Percentiles rank a stretch among this genome's conserved stretches.
Conservation (phyloP, 2,113 vertebrate genomes). For the Falcunculus frontatus region DNA sequence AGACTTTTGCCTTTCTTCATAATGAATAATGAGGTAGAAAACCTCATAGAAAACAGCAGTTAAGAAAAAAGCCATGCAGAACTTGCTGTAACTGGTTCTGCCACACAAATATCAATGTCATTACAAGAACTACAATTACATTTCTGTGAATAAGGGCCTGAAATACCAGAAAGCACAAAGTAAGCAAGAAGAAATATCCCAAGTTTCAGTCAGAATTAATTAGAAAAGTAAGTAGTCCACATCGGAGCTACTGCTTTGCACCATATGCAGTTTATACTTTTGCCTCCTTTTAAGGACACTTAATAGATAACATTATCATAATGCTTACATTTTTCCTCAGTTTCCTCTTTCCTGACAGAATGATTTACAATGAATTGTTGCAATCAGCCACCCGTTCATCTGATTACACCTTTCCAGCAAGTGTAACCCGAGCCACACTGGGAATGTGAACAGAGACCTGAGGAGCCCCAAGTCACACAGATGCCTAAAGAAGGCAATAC, state of each 20-base stretch:
- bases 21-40: not conserved
- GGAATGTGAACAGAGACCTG: not conserved
- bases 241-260: not conserved
- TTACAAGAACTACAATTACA: not conserved
- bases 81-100: conserved; percentile 16
- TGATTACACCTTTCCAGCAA: not conserved
- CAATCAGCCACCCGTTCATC: not conserved
- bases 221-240: not conserved
- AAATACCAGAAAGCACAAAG: conserved; percentile 27
- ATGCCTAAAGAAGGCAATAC: not conserved
- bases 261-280: not conserved
- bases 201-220: not conserved
- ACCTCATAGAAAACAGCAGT: not conserved
- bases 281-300: not conserved
- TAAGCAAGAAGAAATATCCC: not conserved
- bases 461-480: not conserved
- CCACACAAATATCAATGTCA: not conserved
- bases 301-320: not conserved
- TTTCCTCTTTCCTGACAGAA: conserved; percentile 3
- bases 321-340: not conserved
- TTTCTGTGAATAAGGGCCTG: not conserved
- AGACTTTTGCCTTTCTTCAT: not conserved
- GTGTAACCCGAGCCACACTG: not conserved
- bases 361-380: not conserved
- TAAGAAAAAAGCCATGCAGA: not conserved